Percentiles rank a stretch among this genome's conserved stretches.
Evolutionary conservation across 2,797 vertebrate species (phyloP).

Genomic region (Girardinus metallicus): DNA sequence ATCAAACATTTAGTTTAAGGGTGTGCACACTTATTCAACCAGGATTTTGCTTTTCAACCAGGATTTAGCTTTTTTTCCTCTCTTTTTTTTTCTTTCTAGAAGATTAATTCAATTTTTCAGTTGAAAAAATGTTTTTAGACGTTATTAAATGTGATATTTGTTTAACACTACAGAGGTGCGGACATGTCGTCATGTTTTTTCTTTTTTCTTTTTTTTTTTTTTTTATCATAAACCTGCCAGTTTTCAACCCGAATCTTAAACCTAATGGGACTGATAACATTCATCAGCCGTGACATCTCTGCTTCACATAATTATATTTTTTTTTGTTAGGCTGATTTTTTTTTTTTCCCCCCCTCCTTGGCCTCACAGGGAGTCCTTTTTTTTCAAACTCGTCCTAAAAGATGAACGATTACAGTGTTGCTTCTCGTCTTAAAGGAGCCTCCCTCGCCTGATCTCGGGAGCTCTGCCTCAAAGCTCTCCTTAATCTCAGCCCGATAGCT

Average conservation of each 20-base stretch:
- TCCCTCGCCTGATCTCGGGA: slow-evolving; percentile 60
- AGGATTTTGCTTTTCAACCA: background rate
- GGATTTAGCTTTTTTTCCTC: background rate
- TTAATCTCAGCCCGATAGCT: slow-evolving; percentile 61
- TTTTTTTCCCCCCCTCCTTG: background rate
- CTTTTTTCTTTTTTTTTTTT: background rate
- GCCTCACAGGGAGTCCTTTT: slow-evolving; percentile 29
- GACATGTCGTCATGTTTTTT: background rate
- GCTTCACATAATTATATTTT: background rate
- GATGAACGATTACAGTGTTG: slow-evolving; percentile 47
- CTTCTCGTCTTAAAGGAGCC: slow-evolving; percentile 48
- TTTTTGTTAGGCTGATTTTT: slow-evolving; percentile 22
- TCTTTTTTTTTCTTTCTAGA: background rate
- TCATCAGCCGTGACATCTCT: background rate
- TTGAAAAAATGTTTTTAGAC: background rate
- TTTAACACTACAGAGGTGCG: background rate
- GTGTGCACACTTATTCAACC: background rate
- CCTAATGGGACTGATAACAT: background rate
- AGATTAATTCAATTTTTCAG: background rate
- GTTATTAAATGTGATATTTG: background rate
- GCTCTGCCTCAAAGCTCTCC: slow-evolving; percentile 59
- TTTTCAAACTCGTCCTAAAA: slow-evolving; percentile 24
- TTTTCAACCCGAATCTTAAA: background rate
- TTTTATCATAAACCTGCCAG: background rate
- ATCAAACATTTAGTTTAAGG: background rate